A percentile compares a stretch with the other conserved stretches of the same genome.
phyloP scores from a whole-genome alignment of 2,888 invertebrate species.

The Xestia ashworthii region DNA sequence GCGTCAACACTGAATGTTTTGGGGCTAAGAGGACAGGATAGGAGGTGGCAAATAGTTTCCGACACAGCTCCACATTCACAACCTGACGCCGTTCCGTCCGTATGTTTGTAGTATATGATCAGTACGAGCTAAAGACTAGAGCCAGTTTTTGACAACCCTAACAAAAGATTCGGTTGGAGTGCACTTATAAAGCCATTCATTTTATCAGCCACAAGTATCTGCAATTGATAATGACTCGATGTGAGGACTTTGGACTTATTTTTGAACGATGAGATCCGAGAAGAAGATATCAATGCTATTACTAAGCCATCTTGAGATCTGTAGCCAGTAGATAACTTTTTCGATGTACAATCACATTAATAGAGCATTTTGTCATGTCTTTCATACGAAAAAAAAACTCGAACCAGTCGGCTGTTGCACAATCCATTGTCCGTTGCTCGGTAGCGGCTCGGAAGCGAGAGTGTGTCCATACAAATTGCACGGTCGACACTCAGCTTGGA shows the following conservation, averaged over 20 bases:
- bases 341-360: neutral
- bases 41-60: neutral
- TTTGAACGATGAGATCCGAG: constrained; percentile 14
- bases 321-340: neutral
- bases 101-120: neutral
- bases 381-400: neutral
- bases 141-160: neutral
- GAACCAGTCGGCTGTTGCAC: neutral
- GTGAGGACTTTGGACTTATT: constrained; percentile 37
- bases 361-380: neutral
- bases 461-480: no score
- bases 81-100: neutral
- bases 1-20: neutral
- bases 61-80: neutral
- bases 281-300: neutral
- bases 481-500: no score
- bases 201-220: constrained; percentile 21
- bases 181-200: constrained; percentile 33
- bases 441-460: no score
- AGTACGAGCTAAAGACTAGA: neutral
- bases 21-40: no score
- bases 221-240: constrained; percentile 20
- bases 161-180: neutral
- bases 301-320: neutral
- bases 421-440: no score